Base-by-base conservation (phyloP, 2,888 invertebrate species). In the Pemphredon lugubris region DNA sequence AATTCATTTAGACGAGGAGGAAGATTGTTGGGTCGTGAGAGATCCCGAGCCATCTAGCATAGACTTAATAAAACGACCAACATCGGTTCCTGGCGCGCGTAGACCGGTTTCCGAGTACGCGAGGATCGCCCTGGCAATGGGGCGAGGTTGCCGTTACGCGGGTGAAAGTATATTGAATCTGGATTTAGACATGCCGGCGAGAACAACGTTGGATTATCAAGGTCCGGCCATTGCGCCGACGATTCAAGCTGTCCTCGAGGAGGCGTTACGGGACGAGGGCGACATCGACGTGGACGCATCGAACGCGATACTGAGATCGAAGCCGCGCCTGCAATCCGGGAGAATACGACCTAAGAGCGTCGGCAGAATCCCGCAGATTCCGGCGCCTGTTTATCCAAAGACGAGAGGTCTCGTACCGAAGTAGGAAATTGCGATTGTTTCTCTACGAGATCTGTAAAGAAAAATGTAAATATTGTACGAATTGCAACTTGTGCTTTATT, bases 1-100 rank as follows among this genome's bases (percentile, higher is more conserved):
- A 77, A 93, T 96, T 11, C 91, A 93, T 54, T 96, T 94, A 88
- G 96, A 97, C 86, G 97, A 97, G 75, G 95, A 96, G 80, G 93
- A 94, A 68, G 96, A 96, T 83, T 92, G 93, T 58, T 97, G 96
- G 96, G 90, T 91, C 6, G 75, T 92, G 14, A 90, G 89, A 39
- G 90, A 90, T 26, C 88, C 90, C 45, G 90, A 90, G 7, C 88
- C 89, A 37, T 82, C 88, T 11, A 90, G 87, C 82, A 81, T 91
- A 84, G 82, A 91, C 84, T 65, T 91, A 26, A 39, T 90, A 13
- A 91, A 89, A 83, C 92, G 95, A 48, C 95, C 95, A 0, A 91
- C 93, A 23, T 94, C 95, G 7, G 91, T 92, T 78, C 90, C 92
- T 3, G 92, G 92, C 40, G 92, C 93, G 39, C 91, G 94, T 13